Percentiles rank a stretch among this genome's conserved stretches.
These are phyloP conservation scores for Micrastur ruficollis DNA, from an alignment of 2,797 vertebrate genomes.

Conservation along the genomic window DNA sequence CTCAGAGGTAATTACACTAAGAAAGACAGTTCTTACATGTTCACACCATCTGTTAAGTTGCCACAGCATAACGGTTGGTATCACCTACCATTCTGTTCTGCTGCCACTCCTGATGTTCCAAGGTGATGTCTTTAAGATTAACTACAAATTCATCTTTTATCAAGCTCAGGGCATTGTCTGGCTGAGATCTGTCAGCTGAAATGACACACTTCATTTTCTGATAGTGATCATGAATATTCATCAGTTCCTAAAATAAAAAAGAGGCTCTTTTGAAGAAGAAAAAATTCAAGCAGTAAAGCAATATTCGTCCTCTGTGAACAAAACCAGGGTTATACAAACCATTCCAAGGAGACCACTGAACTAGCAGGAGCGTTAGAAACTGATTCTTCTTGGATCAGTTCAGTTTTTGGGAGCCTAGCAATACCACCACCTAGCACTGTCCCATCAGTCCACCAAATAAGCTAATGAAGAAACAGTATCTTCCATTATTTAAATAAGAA, in stretches of 20 bases:
- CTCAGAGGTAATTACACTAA: neutral
- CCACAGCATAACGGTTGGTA: neutral
- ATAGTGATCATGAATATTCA: conserved; percentile 89
- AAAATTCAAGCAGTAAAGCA: neutral
- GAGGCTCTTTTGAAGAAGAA: neutral
- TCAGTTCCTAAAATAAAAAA: conserved; percentile 81
- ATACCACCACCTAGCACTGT: neutral
- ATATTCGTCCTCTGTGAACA: neutral
- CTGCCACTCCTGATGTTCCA: conserved; percentile 86
- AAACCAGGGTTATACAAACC: neutral
- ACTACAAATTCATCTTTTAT: conserved; percentile 81
- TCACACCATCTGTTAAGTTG: neutral
- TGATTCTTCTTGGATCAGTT: neutral
- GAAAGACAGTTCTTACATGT: neutral
- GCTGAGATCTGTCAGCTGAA: conserved; percentile 60
- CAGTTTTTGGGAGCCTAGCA: neutral
- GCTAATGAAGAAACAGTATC: neutral
- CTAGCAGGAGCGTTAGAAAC: neutral
- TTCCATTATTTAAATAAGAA: neutral
- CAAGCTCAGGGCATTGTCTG: conserved; percentile 76
- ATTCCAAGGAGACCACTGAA: neutral
- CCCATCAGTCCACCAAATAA: neutral
- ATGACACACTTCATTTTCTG: conserved; percentile 82
- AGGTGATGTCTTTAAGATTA: conserved; percentile 76
- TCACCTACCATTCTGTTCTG: conserved; percentile 71